Base-by-base conservation (phyloP, 1,140 invertebrate genomes). In the Drosophila lacteicornis region DNA sequence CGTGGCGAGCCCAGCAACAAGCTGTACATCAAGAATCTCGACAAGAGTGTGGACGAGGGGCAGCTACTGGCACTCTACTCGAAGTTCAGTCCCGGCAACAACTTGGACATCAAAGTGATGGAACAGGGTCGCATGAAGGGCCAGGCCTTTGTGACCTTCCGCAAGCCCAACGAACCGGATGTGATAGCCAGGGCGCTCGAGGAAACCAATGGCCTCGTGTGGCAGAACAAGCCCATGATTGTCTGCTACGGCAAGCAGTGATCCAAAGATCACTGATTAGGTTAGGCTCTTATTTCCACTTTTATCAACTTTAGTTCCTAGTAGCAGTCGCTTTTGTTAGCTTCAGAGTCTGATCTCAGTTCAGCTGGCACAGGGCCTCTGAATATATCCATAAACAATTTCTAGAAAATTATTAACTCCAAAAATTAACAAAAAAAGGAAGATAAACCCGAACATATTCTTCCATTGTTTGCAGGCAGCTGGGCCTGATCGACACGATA, bases 41-140 rank as follows among this genome's bases (percentile, higher is more conserved):
- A 96, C 2, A 98, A 98, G 94, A 95, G 95, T 75, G 96, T 97
- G 0, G 95, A 94, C 38, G 94, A 95, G 42, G 93, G 95, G 74
- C 97, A 99, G 93, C 93, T 99, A 4, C 94, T 96, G 80, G 95
- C 95, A 79, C 96, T 99, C 70, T 99, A 96, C 93, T 95, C 95
- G 59, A 93, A 95, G 69, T 98, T 96, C 92, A 83, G 94, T 12
- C 79, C 85, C 59, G 8, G 65, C 7, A 75, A 92, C 11, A 93
- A 93, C 51, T 91, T 95, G 62, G 86, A 93, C 13, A 93, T 94
- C 53, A 94, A 96, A 79, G 94, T 98, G 3, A 98, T 99, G 97
- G 97, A 97, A 92, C 97, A 98, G 92, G 98, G 98, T 0, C 95
- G 97, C 88, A 99, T 99, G 98, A 99, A 98, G 93, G 98, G 98